Base-by-base conservation (phyloP, 2,888 invertebrate genomes). In the Caenorhabditis sinica region DNA sequence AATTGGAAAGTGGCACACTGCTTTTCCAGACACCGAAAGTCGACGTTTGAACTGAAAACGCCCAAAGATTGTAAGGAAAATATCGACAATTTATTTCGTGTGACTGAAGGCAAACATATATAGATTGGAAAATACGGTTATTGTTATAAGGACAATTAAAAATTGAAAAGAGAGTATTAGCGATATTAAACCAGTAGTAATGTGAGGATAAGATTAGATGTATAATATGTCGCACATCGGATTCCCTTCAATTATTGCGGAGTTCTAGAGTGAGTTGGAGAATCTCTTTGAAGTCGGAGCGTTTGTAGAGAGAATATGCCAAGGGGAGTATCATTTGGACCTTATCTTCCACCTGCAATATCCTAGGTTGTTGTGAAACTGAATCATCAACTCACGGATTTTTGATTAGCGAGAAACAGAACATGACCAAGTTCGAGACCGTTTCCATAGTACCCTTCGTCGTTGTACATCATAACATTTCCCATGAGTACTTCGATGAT, bases 361-460 rank as follows among this genome's bases (percentile, higher is more conserved):
- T 9, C 3, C 1, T n/a, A 43, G 6, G 2, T 40, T 40, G 6
- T 11, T 40, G 6, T 6, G 13, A 40, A 11, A 40, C n/a, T 5
- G 20, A 49, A 49, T n/a, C 28, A 17, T 17, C n/a, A 28, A 45
- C 45, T 43, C 11, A 74, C 65, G 6, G 49, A 11, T 33, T 58
- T 49, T 1, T 60, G 33, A 56, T 90, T 90, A 8, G 89, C 84
- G 6, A 87, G 95, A 92, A 97, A 96, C 65, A 98, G 93, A 93
- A 96, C 95, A 88, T 96, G 95, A 0, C 97, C 97, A 49, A 96
- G 94, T 93, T 98, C 97, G 1, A 98, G 93, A 0, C 96, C 96
- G 73, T 96, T 97, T 2, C 89, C 98, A 93, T 97, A 97, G 93
- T 98, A 97, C 92, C 96, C 96, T 93, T 98, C 98, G 92, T 98